phyloP scores from a whole-genome alignment of 2,113 vertebrate species.

The Daubentonia madagascariensis region DNA sequence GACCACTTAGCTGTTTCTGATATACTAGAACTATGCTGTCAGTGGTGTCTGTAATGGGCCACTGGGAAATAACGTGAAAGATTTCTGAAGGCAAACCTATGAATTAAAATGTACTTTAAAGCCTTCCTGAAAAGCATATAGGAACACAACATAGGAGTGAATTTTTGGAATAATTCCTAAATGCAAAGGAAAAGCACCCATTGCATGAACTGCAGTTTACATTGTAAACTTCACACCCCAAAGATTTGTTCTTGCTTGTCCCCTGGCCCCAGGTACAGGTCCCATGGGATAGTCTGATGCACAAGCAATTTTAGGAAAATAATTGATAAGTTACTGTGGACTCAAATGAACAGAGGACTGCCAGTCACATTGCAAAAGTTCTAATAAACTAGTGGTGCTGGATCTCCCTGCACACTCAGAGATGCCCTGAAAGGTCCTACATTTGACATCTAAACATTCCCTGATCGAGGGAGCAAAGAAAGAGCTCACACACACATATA shows the following conservation, averaged over 20 bases:
- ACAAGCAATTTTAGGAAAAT: conserved; percentile 20
- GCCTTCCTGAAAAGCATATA: not conserved
- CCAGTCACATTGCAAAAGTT: conserved; percentile 51
- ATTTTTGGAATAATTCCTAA: not conserved
- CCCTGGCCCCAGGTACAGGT: not conserved
- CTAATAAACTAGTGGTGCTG: not conserved
- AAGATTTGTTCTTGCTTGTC: not conserved
- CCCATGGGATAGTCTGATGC: not conserved
- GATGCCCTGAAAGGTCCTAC: conserved; percentile 71
- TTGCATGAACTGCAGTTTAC: not conserved
- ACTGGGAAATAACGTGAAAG: not conserved
- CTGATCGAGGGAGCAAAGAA: not conserved
- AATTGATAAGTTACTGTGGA: conserved; percentile 57
- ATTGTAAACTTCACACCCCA: not conserved
- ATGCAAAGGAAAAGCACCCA: conserved; percentile 8
- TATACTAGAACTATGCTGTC: not conserved
- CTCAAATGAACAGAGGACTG: conserved; percentile 80
- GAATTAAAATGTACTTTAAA: not conserved
- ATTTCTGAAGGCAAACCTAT: not conserved
- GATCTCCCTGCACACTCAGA: conserved; percentile 80
- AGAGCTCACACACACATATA: not conserved
- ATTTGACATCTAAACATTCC: conserved; percentile 26
- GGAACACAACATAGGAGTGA: not conserved
- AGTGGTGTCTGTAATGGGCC: not conserved
- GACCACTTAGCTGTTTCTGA: not conserved